A percentile compares a stretch with the other conserved stretches of the same genome.
Conservation (phyloP, 2,113 vertebrate genomes). For the Amphiprion ocellaris region DNA sequence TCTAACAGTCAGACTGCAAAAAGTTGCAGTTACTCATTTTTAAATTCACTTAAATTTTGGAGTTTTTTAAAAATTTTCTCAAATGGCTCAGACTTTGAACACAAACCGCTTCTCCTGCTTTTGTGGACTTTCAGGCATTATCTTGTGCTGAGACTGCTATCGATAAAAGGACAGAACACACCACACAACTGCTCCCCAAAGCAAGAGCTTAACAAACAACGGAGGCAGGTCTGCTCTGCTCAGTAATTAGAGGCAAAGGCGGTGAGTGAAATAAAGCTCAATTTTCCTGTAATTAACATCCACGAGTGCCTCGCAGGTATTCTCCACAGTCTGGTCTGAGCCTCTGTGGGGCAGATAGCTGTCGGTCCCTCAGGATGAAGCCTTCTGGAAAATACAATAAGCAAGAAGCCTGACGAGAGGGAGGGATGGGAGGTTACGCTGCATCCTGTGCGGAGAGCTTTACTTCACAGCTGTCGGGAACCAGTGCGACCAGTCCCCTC, state of each 20-base stretch:
- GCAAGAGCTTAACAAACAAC: constrained; percentile 51
- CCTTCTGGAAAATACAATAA: constrained; percentile 49
- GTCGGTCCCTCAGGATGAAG: constrained; percentile 39
- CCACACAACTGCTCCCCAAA: neutral
- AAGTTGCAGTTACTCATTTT: constrained; percentile 36
- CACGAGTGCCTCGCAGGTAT: constrained; percentile 56
- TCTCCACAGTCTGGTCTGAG: constrained; percentile 29
- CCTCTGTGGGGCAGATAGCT: constrained; percentile 31
- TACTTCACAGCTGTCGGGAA: constrained; percentile 34
- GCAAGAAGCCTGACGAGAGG: constrained; percentile 38
- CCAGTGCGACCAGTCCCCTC: constrained; percentile 45
- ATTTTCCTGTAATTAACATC: constrained; percentile 64
- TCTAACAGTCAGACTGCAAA: neutral
- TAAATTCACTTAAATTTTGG: constrained; percentile 34
- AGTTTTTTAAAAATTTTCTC: too few relatives aligned
- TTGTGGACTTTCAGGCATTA: neutral
- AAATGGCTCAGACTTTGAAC: constrained; percentile 29
- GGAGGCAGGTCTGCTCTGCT: constrained; percentile 34
- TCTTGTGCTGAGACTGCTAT: neutral
- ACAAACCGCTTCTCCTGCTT: constrained; percentile 5
- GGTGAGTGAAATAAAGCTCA: constrained; percentile 60
- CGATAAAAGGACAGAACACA: constrained; percentile 13
- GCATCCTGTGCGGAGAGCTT: constrained; percentile 57
- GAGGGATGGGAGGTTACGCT: constrained; percentile 39
- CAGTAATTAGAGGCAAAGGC: constrained; percentile 60